Evolutionary conservation across 2,888 invertebrate species (phyloP), one percentile per base, ranked within the genome.

Genomic region (Diogma glabrata): DNA sequence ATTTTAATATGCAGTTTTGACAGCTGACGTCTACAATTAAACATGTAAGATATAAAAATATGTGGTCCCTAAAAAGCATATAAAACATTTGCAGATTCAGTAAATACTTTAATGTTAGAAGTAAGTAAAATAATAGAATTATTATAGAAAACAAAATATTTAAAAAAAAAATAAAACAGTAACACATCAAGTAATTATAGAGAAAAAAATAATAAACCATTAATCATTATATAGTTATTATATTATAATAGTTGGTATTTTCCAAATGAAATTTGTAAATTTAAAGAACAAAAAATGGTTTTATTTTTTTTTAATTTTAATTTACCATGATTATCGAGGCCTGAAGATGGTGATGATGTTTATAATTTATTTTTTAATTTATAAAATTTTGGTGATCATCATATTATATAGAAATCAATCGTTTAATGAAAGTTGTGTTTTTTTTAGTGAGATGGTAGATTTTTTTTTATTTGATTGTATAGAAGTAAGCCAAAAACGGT

Each of bases 251-350:
- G 16, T n/a, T 24, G 16, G 17, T 24, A 47, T 17, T 47, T 26
- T 26, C 14, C 26, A 47, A 47, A 17, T 20, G 10, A 47, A 16
- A 17, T 26, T 16, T 47, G 24, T 17, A 54, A 30, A 19, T 40
- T 17, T n/a, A 22, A 48, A 47, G 4, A 33, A 36, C 12, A 4
- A 14, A 36, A 36, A 36, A 16, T 36, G 8, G 8, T 14, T 14
- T 14, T 16, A 33, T 8, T n/a, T n/a, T n/a, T 43, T 22, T 14
- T 43, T n/a, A 43, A 22, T 43, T 43, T 43, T 43, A 22, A 23
- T 23, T 20, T 43, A 43, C 43, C 43, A 48, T 48, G 30, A 33
- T 48, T 19, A 48, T 19, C 30, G 48, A 48, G 22, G 48, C 48
- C 48, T 48, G 10, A 33, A 19, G 47, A 47, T 26, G n/a, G 14